phyloP scores from a whole-genome alignment of 2,113 vertebrate species.

The Perca fluviatilis region DNA sequence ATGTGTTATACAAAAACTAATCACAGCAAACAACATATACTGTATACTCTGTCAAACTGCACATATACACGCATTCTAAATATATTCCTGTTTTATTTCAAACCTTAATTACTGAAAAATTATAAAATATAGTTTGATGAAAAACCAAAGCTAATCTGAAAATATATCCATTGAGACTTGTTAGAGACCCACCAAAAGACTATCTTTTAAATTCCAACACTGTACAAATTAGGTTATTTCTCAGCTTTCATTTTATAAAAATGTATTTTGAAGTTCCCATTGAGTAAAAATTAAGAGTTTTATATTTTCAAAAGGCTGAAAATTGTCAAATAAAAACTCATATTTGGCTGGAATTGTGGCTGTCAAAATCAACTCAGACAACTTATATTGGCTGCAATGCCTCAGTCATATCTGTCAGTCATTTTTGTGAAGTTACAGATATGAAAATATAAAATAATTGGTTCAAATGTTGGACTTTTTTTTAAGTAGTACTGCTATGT shows the following conservation, averaged over 20 bases:
- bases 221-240: not conserved
- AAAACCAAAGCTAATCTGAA: not conserved
- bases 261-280: not conserved
- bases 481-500: not conserved
- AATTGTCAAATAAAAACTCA: not conserved
- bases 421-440: not conserved
- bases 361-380: not conserved
- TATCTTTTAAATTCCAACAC: constrained; percentile 5
- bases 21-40: not conserved
- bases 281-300: not conserved
- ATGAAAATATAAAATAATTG: not conserved
- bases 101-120: not conserved
- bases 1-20: constrained; percentile 1
- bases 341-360: not conserved
- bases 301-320: not conserved
- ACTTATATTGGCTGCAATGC: constrained; percentile 3
- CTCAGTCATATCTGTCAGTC: not conserved
- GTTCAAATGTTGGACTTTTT: not conserved
- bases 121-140: constrained; percentile 5
- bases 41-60: not conserved
- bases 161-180: not conserved
- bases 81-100: not conserved
- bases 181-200: not conserved
- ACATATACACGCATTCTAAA: not conserved
- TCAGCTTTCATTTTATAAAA: not conserved